Conservation (phyloP, 2,888 invertebrate genomes). For the Napeogenes inachia region DNA sequence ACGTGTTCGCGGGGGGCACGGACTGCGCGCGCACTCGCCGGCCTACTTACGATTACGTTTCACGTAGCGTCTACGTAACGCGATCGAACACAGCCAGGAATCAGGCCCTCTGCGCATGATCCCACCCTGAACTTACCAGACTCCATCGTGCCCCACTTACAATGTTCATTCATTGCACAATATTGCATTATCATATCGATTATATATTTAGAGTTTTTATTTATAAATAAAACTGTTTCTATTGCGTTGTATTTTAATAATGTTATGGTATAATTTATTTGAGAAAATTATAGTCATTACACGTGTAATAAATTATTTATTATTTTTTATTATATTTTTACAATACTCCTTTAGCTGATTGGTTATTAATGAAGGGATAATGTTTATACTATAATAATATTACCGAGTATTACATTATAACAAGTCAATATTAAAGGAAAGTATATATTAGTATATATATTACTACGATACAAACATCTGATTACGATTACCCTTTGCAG, state of each 20-base stretch:
- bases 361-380: too few species aligned
- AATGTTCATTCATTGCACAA: constrained; percentile 38
- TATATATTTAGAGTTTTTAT: too few species aligned
- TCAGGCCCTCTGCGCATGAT: constrained; percentile 44
- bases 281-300: too few species aligned
- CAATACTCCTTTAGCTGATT: too few species aligned
- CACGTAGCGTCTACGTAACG: constrained; percentile 71
- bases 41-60: constrained; percentile 73
- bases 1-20: constrained; percentile 51
- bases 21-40: constrained; percentile 66
- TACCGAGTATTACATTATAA: too few species aligned
- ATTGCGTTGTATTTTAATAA: too few species aligned
- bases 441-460: not conserved
- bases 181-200: constrained; percentile 34
- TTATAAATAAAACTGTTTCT: too few species aligned
- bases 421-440: not conserved
- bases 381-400: too few species aligned
- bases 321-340: too few species aligned
- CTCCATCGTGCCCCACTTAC: constrained; percentile 47
- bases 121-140: constrained; percentile 39
- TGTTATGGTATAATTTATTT: too few species aligned
- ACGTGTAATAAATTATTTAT: too few species aligned
- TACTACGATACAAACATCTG: not conserved
- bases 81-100: constrained; percentile 53
- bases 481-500: constrained; percentile 14